Conservation (phyloP, 2,797 vertebrate species). For the Coendou prehensilis region DNA sequence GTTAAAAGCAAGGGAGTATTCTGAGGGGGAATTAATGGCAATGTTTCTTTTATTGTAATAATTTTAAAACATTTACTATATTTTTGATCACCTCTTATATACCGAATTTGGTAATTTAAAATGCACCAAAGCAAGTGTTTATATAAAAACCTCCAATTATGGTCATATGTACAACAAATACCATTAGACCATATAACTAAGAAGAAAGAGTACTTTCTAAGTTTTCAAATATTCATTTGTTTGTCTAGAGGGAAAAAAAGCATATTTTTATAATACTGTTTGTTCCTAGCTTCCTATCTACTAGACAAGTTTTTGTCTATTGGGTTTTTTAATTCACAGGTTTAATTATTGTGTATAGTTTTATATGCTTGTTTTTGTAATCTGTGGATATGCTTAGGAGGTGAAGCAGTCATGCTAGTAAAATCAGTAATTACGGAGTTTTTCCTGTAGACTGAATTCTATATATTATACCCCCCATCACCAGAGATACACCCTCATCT, state of each 20-base stretch:
- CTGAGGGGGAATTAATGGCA: not conserved
- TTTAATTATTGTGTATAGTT: not conserved
- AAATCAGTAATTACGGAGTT: not conserved
- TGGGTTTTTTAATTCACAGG: constrained; percentile 15
- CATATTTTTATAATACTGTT: not conserved
- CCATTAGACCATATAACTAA: not conserved
- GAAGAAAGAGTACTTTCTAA: not conserved
- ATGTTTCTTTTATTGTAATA: not conserved
- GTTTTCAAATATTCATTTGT: constrained; percentile 45
- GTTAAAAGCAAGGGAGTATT: not conserved
- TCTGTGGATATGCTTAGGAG: not conserved
- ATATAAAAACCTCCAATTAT: constrained; percentile 32
- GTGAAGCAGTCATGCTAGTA: not conserved
- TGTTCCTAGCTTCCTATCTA: not conserved
- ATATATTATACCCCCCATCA: accelerated
- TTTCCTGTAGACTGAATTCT: not conserved
- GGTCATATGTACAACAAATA: not conserved
- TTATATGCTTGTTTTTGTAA: not conserved
- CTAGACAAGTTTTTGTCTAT: not conserved
- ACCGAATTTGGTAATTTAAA: constrained; percentile 52
- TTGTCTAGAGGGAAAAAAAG: not conserved
- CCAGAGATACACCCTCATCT: not conserved
- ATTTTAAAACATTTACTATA: not conserved
- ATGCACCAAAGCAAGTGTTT: constrained; percentile 40
- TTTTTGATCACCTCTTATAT: not conserved